Conservation (phyloP, 2,888 invertebrate genomes). For the Thalpophila matura region DNA sequence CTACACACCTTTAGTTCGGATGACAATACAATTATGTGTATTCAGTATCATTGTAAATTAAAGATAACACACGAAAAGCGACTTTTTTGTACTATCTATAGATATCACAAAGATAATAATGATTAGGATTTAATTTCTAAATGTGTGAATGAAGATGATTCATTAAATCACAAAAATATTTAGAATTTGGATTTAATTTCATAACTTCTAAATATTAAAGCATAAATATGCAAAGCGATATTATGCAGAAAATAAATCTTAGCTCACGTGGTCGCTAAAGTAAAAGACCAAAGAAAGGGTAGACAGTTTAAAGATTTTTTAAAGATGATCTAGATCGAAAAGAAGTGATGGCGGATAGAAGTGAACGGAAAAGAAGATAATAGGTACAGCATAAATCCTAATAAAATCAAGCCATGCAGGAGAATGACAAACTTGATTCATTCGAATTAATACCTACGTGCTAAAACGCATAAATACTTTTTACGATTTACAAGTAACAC, state of each 20-base stretch:
- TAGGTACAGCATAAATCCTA: background rate
- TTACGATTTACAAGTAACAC: background rate
- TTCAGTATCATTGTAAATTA: too few species aligned
- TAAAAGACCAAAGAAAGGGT: background rate
- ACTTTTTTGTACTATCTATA: too few species aligned
- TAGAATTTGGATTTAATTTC: background rate
- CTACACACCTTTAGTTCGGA: too few species aligned
- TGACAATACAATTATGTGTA: too few species aligned
- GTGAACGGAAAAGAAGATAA: background rate
- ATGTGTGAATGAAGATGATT: too few species aligned
- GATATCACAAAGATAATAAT: too few species aligned
- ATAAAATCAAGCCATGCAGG: background rate
- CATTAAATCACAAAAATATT: background rate
- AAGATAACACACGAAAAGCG: too few species aligned
- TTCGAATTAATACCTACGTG: slow-evolving; percentile 35
- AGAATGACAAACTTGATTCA: background rate
- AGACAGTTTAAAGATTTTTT: background rate
- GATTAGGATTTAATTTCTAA: too few species aligned
- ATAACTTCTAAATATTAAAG: background rate
- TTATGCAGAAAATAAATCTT: background rate
- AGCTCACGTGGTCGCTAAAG: background rate
- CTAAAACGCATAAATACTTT: slow-evolving; percentile 8
- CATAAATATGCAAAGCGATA: background rate
- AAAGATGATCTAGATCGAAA: background rate
- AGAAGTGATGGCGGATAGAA: background rate